Conservation (phyloP, 2,888 invertebrate genomes). For the Pinctada fucata region DNA sequence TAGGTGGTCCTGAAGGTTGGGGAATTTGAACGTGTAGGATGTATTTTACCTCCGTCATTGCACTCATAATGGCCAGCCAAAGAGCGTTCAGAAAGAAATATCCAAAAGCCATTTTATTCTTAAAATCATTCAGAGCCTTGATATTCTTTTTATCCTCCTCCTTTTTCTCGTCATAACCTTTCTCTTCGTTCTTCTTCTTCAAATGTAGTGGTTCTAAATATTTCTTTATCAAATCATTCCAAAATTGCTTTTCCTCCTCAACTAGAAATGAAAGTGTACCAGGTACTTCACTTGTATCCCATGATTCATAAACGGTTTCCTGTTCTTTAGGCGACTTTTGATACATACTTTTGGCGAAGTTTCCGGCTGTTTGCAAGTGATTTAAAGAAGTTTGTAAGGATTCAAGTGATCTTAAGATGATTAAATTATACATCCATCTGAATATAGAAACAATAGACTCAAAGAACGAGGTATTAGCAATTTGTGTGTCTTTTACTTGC, state of each 20-base stretch:
- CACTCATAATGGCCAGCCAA: slow-evolving; percentile 89
- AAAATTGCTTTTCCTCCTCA: slow-evolving; percentile 88
- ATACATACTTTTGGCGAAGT: background rate
- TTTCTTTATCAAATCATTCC: slow-evolving; percentile 92
- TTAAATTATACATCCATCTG: slow-evolving; percentile 30
- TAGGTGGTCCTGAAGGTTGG: slow-evolving; percentile 2
- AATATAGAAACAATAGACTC: slow-evolving; percentile 28
- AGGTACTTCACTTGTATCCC: slow-evolving; percentile 4
- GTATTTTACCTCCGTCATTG: slow-evolving; percentile 49
- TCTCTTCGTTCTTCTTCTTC: slow-evolving; percentile 20
- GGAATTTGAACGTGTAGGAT: slow-evolving; percentile 38
- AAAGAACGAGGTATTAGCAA: background rate
- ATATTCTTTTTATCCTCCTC: background rate
- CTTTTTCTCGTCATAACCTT: slow-evolving; percentile 15
- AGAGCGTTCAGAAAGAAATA: slow-evolving; percentile 99
- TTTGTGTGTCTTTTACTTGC: slow-evolving; percentile 21
- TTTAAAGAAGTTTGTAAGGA: slow-evolving; percentile 24
- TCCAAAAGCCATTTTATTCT: slow-evolving; percentile 84
- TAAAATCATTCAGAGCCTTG: slow-evolving; percentile 86
- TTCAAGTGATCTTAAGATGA: slow-evolving; percentile 27
- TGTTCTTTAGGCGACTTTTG: background rate
- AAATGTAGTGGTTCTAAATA: slow-evolving; percentile 40
- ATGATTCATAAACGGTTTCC: background rate
- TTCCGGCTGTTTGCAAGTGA: slow-evolving; percentile 6
- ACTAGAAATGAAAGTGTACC: slow-evolving; percentile 13